Conservation (phyloP, 92 coral and sea anemone species). For the Porites divaricata region DNA sequence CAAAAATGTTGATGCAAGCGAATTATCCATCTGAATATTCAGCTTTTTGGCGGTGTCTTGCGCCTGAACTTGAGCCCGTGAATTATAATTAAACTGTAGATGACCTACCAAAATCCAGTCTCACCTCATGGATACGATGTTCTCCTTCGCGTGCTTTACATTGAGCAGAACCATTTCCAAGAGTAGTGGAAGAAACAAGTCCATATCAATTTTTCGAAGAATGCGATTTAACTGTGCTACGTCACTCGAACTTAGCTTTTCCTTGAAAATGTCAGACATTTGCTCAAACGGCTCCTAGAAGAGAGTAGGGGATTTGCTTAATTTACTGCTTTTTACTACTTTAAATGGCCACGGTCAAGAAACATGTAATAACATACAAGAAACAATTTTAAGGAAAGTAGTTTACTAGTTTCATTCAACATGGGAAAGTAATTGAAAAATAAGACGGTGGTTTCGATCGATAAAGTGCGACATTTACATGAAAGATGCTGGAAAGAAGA, state of each 20-base stretch:
- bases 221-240: slow-evolving; percentile 41
- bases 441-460: too few relatives aligned
- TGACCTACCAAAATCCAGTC: neutral
- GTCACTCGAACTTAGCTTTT: slow-evolving; percentile 31
- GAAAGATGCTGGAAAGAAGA: too few relatives aligned
- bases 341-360: neutral
- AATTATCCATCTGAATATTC: too few relatives aligned
- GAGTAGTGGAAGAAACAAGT: slow-evolving; percentile 42
- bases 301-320: neutral
- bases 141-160: slow-evolving; percentile 54
- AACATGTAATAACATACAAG: neutral
- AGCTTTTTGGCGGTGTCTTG: too few relatives aligned
- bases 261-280: slow-evolving; percentile 62
- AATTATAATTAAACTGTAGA: too few relatives aligned
- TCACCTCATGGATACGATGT: slow-evolving; percentile 32
- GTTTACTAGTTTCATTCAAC: too few relatives aligned
- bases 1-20: too few relatives aligned
- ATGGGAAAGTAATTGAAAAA: too few relatives aligned
- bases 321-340: neutral
- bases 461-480: too few relatives aligned
- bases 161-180: slow-evolving; percentile 65
- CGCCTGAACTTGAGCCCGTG: too few relatives aligned
- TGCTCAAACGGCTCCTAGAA: slow-evolving; percentile 77
- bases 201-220: slow-evolving; percentile 57
- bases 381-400: too few relatives aligned